phyloP scores from a whole-genome alignment of 2,888 invertebrate species.

The Melolontha melolontha region DNA sequence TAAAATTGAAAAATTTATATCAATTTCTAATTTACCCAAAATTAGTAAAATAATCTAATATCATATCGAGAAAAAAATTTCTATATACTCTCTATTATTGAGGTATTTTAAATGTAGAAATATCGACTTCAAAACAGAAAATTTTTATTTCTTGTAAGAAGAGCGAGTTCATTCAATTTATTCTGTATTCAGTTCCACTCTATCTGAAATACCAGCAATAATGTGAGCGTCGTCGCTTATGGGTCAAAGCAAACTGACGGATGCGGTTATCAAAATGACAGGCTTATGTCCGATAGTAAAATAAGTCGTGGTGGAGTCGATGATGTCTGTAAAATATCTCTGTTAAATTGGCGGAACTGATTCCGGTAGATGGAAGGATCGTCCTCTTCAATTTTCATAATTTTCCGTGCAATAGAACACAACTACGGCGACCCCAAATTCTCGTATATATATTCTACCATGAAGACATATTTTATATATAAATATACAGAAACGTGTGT shows the following conservation, averaged over 20 bases:
- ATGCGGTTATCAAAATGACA: slow-evolving; percentile 59
- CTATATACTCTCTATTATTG: too few relatives aligned
- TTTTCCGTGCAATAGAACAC: slow-evolving; percentile 59
- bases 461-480: too few relatives aligned
- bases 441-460: too few relatives aligned
- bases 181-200: slow-evolving; percentile 23
- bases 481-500: too few relatives aligned
- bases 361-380: slow-evolving; percentile 53
- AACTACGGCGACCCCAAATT: slow-evolving; percentile 46
- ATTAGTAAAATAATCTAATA: too few relatives aligned
- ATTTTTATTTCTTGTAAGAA: neutral
- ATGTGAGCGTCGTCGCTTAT: slow-evolving; percentile 30
- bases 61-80: too few relatives aligned
- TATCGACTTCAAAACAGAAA: too few relatives aligned
- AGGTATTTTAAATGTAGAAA: too few relatives aligned
- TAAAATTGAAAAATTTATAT: too few relatives aligned
- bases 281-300: slow-evolving; percentile 61
- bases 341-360: slow-evolving; percentile 64
- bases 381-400: slow-evolving; percentile 64
- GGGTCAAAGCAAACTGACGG: slow-evolving; percentile 54
- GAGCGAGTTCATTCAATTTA: neutral
- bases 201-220: slow-evolving; percentile 46
- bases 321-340: slow-evolving; percentile 59
- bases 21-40: too few relatives aligned
- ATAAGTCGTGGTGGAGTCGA: slow-evolving; percentile 55